These are phyloP conservation scores for Zaprionus inermis DNA, from an alignment of 1,140 invertebrate genomes.

Conservation along the genomic window DNA sequence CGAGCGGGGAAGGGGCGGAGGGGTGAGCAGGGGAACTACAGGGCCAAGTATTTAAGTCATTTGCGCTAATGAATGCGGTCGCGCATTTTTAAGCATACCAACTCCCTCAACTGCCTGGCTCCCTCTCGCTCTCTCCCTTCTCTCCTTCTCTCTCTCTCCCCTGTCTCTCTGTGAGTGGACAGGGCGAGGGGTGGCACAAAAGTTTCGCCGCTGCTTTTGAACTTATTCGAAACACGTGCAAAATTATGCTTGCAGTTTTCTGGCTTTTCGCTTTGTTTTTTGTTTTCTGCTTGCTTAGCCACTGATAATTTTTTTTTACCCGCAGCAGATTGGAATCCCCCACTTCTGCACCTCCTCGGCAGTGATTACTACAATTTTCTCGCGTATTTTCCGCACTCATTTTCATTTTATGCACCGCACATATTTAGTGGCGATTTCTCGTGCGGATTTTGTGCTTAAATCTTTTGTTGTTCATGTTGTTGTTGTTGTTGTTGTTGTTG, in stretches of 20 bases:
- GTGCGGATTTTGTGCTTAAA: conserved; percentile 29
- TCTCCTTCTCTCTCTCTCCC: neutral
- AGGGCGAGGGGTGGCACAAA: conserved; percentile 9
- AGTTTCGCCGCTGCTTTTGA: conserved; percentile 43
- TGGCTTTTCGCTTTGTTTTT: conserved; percentile 39
- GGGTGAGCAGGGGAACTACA: neutral
- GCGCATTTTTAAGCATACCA: conserved; percentile 72
- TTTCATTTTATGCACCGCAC: conserved; percentile 40
- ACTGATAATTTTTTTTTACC: conserved; percentile 52
- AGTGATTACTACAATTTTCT: conserved; percentile 16
- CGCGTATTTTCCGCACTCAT: conserved; percentile 23
- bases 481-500: neutral
- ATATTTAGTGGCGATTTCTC: conserved; percentile 42
- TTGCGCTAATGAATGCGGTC: conserved; percentile 82
- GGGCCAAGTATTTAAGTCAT: conserved; percentile 79
- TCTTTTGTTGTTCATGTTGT: conserved; percentile 33
- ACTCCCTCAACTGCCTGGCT: conserved; percentile 15
- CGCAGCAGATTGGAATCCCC: conserved; percentile 33
- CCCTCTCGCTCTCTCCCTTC: neutral
- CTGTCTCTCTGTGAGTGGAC: neutral
- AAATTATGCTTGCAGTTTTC: conserved; percentile 69
- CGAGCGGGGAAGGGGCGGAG: neutral
- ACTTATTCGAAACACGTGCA: conserved; percentile 81
- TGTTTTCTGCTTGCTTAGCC: conserved; percentile 39
- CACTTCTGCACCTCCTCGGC: conserved; percentile 29